Conservation (phyloP, 2,888 invertebrate genomes). For the Seira musarum region DNA sequence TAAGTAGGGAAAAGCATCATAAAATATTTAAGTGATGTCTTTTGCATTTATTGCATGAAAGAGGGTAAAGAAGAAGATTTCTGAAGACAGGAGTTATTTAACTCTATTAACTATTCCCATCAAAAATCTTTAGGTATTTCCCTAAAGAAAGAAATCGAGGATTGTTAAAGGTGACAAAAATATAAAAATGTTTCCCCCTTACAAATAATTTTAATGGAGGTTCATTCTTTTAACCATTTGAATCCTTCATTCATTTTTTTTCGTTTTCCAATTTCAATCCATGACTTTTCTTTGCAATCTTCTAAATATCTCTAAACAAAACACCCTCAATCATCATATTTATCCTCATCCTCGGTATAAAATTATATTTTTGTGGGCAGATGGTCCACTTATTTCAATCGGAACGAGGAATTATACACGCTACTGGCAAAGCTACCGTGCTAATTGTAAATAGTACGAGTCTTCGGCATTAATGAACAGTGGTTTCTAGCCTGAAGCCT, state of each 20-base stretch:
- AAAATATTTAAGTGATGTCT: constrained; percentile 49
- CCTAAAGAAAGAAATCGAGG: too few species aligned
- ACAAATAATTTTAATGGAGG: background rate
- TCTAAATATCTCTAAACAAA: background rate
- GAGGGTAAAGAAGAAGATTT: background rate
- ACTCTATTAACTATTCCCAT: background rate
- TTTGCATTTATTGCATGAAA: background rate
- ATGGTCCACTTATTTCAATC: constrained; percentile 48
- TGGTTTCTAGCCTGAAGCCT: constrained; percentile 49
- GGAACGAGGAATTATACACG: constrained; percentile 6
- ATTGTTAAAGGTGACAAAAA: background rate
- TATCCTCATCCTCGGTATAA: constrained; percentile 21
- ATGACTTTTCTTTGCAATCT: background rate
- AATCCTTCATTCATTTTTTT: background rate
- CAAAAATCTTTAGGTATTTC: background rate
- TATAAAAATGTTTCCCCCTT: background rate
- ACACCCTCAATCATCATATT: too few species aligned
- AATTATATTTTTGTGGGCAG: constrained; percentile 35
- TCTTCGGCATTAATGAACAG: constrained; percentile 32
- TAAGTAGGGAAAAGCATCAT: constrained; percentile 35
- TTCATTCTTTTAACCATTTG: background rate
- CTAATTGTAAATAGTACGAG: background rate
- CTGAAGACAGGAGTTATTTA: background rate
- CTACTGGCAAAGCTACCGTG: background rate
- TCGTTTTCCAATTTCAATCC: background rate